Conservation (phyloP, 2,113 vertebrate genomes). For the Sus scrofa region T2T-Sscrofa CM000816.6:66335501-66336000, state of each 20-base stretch:
- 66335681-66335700: background rate
- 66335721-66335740: background rate
- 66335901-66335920: background rate
- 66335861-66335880: background rate
- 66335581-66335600: background rate
- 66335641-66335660: background rate
- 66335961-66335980: background rate
- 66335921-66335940: background rate
- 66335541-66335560: background rate
- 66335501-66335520: background rate
- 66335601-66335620: background rate
- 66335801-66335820: slow-evolving; percentile 16
- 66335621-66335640: background rate
- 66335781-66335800: background rate
- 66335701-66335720: background rate
- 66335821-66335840: slow-evolving; percentile 1
- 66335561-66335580: background rate
- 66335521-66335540: background rate
- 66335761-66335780: slow-evolving; percentile 24
- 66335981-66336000: background rate
- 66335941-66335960: background rate
- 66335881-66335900: background rate
- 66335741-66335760: background rate
- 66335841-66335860: background rate
- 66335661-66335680: background rate